Evolutionary conservation across 2,113 vertebrate species (phyloP).

Genomic region (Megalops atlanticus): DNA sequence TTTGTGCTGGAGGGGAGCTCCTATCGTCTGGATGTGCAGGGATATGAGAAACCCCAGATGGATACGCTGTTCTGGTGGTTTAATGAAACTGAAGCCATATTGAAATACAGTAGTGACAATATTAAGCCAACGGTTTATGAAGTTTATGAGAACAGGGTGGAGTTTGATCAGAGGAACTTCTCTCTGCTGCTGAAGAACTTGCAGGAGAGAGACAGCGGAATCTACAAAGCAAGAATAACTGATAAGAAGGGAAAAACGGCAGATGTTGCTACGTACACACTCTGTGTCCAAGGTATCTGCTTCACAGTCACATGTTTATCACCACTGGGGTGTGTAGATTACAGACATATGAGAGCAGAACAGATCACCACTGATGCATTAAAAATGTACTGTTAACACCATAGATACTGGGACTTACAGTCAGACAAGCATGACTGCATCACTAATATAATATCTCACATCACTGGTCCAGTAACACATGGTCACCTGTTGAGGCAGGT

Average conservation of each 20-base stretch:
- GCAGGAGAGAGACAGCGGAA: slow-evolving; percentile 22
- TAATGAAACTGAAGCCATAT: no score
- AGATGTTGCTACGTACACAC: background rate
- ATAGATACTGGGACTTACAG: no score
- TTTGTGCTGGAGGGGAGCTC: slow-evolving; percentile 6
- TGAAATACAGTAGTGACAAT: no score
- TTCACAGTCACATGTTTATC: background rate
- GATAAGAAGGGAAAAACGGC: background rate
- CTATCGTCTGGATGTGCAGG: background rate
- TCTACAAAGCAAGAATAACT: background rate
- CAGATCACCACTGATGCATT: no score
- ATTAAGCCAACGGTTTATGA: no score
- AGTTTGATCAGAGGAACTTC: background rate
- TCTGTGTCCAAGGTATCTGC: background rate
- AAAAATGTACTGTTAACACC: background rate
- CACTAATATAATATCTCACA: no score
- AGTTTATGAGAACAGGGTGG: background rate
- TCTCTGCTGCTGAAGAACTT: slow-evolving; percentile 22
- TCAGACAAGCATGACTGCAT: no score
- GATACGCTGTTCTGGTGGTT: background rate
- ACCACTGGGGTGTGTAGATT: no score
- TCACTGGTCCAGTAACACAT: no score
- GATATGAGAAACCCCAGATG: background rate
- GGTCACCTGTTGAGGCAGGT: no score
- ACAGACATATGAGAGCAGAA: no score